Percentiles rank a stretch among this genome's conserved stretches.
phyloP scores from a whole-genome alignment of 2,888 invertebrate species.

The Brassicogethes aeneus region DNA sequence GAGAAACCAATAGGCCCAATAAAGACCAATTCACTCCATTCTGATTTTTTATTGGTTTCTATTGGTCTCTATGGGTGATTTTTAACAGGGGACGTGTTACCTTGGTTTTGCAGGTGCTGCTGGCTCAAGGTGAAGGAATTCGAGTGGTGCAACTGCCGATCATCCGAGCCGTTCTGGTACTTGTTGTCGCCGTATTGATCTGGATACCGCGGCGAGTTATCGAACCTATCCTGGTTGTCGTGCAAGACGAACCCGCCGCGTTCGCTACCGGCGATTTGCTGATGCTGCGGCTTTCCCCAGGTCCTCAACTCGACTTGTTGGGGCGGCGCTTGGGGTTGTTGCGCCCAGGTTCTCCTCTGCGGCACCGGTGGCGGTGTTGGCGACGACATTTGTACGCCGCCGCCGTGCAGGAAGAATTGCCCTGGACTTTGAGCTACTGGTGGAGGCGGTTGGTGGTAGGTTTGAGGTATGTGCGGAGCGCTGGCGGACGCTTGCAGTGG shows the following conservation, averaged over 20 bases:
- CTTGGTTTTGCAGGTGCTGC: conserved; percentile 39
- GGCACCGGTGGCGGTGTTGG: conserved; percentile 43
- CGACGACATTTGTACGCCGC: conserved; percentile 42
- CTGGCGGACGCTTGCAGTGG: conserved; percentile 37
- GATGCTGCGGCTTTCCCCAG: conserved; percentile 35
- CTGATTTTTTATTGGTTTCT: too few relatives aligned
- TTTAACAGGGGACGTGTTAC: too few relatives aligned
- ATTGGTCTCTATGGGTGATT: too few relatives aligned
- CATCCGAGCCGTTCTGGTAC: conserved; percentile 29
- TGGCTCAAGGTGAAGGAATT: conserved; percentile 52
- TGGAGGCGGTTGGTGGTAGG: conserved; percentile 48
- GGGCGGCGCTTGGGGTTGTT: conserved; percentile 27
- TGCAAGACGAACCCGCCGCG: conserved; percentile 57
- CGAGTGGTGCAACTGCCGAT: conserved; percentile 34
- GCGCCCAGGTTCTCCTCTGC: conserved; percentile 59
- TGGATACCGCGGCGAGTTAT: conserved; percentile 16
- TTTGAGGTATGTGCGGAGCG: conserved; percentile 44
- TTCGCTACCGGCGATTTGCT: conserved; percentile 29
- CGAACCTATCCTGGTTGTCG: conserved; percentile 34
- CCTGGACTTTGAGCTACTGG: conserved; percentile 44
- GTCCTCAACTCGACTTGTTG: conserved; percentile 33
- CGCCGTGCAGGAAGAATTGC: conserved; percentile 72
- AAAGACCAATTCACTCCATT: too few relatives aligned
- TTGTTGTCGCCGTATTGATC: conserved; percentile 24
- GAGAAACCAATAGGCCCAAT: too few relatives aligned